Conservation (phyloP, 92 coral and sea anemone species). For the Parazoanthus swiftii region DNA sequence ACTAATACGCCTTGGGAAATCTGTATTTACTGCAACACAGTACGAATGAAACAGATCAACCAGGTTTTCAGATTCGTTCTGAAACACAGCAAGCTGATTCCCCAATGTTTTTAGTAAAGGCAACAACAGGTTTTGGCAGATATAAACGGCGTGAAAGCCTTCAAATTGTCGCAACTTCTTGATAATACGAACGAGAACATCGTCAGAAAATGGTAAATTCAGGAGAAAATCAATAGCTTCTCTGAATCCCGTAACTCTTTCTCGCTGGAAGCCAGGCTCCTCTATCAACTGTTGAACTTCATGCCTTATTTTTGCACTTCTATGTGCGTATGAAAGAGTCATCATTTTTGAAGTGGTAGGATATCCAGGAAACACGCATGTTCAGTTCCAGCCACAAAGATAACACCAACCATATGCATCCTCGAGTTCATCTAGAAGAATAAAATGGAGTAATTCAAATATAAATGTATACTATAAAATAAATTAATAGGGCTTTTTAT, state of each 20-base stretch:
- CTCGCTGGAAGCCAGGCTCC: slow-evolving; percentile 8
- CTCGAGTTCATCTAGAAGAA: background rate
- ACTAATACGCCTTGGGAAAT: background rate
- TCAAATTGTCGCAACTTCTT: background rate
- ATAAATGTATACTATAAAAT: background rate
- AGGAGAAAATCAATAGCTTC: background rate
- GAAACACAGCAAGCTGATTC: background rate
- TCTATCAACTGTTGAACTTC: slow-evolving; percentile 2
- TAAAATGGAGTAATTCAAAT: background rate
- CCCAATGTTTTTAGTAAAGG: background rate
- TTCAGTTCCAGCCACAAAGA: background rate
- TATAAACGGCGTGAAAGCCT: background rate
- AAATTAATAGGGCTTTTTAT: no score
- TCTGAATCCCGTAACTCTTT: background rate
- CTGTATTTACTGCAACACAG: background rate
- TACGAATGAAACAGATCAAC: background rate
- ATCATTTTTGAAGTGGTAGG: background rate
- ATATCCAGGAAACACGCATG: background rate
- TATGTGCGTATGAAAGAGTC: background rate
- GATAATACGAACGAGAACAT: slow-evolving; percentile 2
- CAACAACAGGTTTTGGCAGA: background rate
- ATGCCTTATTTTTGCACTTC: background rate
- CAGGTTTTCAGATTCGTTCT: slow-evolving; percentile 15
- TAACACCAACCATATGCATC: background rate
- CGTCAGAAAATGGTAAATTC: background rate